Percentiles rank a stretch among this genome's conserved stretches.
phyloP scores from a whole-genome alignment of 2,113 vertebrate species.

The Triplophysa rosa region DNA sequence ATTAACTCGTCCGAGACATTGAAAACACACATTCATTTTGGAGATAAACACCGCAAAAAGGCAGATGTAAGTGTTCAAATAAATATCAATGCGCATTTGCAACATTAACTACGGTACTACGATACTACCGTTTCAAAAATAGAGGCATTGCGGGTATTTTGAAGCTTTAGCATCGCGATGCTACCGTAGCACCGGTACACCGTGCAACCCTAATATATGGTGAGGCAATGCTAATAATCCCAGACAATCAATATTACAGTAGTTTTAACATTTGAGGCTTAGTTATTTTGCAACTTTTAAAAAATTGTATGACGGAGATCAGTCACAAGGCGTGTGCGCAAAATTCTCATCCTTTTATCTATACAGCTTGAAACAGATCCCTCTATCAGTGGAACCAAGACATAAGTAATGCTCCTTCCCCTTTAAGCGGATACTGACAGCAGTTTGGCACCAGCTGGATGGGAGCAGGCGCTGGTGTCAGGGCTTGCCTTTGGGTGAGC shows the following conservation, averaged over 20 bases:
- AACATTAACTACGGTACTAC: too few species aligned
- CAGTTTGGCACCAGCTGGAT: slow-evolving; percentile 26
- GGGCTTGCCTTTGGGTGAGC: slow-evolving; percentile 36
- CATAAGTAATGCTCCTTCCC: slow-evolving; percentile 20
- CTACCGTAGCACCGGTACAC: too few species aligned
- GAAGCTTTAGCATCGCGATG: too few species aligned
- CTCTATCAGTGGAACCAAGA: slow-evolving; percentile 28
- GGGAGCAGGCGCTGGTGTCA: slow-evolving; percentile 24
- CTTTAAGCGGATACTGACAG: slow-evolving; percentile 30
- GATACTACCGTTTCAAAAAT: too few species aligned
- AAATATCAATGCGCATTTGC: too few species aligned
- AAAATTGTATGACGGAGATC: slow-evolving; percentile 5
- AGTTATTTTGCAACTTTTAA: slow-evolving; percentile 13
- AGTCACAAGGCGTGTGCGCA: slow-evolving; percentile 22
- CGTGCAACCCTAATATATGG: too few species aligned
- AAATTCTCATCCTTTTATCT: slow-evolving; percentile 8
- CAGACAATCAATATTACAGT: not conserved
- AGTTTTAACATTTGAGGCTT: slow-evolving; percentile 3
- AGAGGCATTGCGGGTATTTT: too few species aligned
- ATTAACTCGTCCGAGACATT: too few species aligned
- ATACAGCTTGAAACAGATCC: not conserved
- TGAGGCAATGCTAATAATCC: slow-evolving; percentile 16
- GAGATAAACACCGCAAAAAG: too few species aligned
- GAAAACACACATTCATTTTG: too few species aligned
- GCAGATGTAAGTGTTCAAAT: too few species aligned